phyloP scores from a whole-genome alignment of 2,888 invertebrate genomes.

The Morinoia aosen region DNA sequence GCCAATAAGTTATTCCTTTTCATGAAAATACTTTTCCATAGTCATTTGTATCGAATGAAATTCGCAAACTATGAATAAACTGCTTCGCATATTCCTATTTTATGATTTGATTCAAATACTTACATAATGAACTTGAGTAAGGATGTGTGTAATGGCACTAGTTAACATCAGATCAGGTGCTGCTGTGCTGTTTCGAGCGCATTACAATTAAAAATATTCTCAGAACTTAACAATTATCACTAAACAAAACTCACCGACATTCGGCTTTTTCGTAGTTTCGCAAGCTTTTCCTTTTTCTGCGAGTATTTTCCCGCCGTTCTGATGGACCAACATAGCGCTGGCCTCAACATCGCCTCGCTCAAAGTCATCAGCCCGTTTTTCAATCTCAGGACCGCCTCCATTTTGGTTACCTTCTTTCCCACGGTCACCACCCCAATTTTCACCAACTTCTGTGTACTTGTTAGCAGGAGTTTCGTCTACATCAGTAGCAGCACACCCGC shows the following conservation, averaged over 20 bases:
- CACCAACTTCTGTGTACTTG: neutral
- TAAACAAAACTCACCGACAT: neutral
- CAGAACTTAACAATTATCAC: neutral
- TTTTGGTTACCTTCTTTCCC: neutral
- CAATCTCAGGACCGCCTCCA: neutral
- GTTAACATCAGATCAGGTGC: too few relatives aligned
- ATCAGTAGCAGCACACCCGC: neutral
- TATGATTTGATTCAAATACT: too few relatives aligned
- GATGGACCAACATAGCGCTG: neutral
- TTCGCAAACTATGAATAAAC: too few relatives aligned
- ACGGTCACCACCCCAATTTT: too few relatives aligned
- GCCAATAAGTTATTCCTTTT: too few relatives aligned
- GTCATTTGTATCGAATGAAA: too few relatives aligned
- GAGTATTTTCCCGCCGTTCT: neutral
- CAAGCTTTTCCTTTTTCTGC: neutral
- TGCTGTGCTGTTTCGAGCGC: too few relatives aligned
- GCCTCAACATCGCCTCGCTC: neutral
- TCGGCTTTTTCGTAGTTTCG: neutral
- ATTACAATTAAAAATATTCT: neutral
- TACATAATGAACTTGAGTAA: too few relatives aligned
- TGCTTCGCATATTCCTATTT: too few relatives aligned
- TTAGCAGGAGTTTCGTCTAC: neutral
- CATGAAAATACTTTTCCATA: too few relatives aligned
- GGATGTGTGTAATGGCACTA: too few relatives aligned
- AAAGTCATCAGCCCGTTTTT: neutral